Percentiles rank a stretch among this genome's conserved stretches.
Conservation (phyloP, 1,140 invertebrate species). For the Zaprionus inermis region DNA sequence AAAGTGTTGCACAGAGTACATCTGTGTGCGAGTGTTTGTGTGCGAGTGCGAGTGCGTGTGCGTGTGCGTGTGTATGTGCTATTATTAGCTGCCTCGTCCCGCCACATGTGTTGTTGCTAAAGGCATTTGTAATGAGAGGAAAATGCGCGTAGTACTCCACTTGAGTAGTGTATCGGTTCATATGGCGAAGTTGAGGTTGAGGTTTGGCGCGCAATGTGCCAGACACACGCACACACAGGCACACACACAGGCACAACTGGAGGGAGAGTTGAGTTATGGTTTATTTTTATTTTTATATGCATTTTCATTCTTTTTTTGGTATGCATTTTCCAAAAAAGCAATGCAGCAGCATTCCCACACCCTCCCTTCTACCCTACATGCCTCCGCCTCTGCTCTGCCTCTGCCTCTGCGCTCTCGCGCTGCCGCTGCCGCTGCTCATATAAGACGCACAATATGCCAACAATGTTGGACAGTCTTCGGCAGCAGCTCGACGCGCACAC, state of each 20-base stretch:
- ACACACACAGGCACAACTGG: slow-evolving; percentile 36
- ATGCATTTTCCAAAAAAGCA: slow-evolving; percentile 54
- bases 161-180: slow-evolving; percentile 71
- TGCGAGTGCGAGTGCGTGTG: slow-evolving; percentile 27
- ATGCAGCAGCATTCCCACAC: slow-evolving; percentile 3
- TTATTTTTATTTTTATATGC: slow-evolving; percentile 68
- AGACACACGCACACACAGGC: slow-evolving; percentile 30
- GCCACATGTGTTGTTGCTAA: slow-evolving; percentile 72
- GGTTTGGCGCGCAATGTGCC: slow-evolving; percentile 61
- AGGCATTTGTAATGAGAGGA: slow-evolving; percentile 73
- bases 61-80: slow-evolving; percentile 11
- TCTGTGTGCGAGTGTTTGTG: slow-evolving; percentile 29
- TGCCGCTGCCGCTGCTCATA: slow-evolving; percentile 37
- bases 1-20: slow-evolving; percentile 58
- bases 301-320: slow-evolving; percentile 47
- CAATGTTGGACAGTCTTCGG: slow-evolving; percentile 57
- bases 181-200: slow-evolving; percentile 49
- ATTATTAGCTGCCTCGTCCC: slow-evolving; percentile 45
- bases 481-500: slow-evolving; percentile 36
- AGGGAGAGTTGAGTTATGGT: slow-evolving; percentile 55
- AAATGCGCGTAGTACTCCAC: slow-evolving; percentile 68
- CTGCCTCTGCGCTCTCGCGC: slow-evolving; percentile 4
- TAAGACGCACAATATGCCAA: slow-evolving; percentile 44
- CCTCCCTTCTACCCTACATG: background rate
- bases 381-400: background rate